phyloP scores from a whole-genome alignment of 2,797 vertebrate species.

The Potorous gilbertii region DNA sequence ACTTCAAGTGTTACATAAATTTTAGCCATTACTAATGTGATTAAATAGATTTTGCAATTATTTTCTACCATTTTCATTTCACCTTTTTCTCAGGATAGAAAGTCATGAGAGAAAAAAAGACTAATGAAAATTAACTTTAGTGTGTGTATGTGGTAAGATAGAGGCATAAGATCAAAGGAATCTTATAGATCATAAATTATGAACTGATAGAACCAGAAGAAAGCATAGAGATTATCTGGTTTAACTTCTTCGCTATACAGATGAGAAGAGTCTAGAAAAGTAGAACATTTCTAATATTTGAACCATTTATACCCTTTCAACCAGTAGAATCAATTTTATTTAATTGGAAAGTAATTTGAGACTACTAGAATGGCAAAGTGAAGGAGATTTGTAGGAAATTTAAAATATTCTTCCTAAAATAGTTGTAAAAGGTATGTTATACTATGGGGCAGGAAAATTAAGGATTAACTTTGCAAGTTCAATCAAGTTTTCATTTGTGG shows the following conservation, averaged over 20 bases:
- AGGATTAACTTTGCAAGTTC: conserved; percentile 39
- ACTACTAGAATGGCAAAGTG: background rate
- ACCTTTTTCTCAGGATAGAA: background rate
- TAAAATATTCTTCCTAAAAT: conserved; percentile 51
- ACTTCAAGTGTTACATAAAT: background rate
- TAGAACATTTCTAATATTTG: conserved; percentile 13
- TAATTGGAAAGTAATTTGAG: conserved; percentile 39
- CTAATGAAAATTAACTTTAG: background rate
- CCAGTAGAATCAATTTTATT: conserved; percentile 1
- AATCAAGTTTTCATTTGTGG: conserved; percentile 56
- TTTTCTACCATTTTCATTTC: background rate
- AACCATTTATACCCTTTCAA: conserved; percentile 41
- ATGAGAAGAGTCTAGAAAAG: background rate
- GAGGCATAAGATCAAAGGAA: background rate
- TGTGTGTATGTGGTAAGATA: conserved; percentile 32
- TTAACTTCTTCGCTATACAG: background rate
- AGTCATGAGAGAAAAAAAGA: background rate
- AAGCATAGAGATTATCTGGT: background rate
- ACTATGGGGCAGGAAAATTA: conserved; percentile 34
- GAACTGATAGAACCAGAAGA: background rate
- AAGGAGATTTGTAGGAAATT: conserved; percentile 24
- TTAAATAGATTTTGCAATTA: background rate
- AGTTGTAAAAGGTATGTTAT: conserved; percentile 46
- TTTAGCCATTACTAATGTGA: background rate
- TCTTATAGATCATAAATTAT: background rate